phyloP scores from a whole-genome alignment of 1,140 invertebrate genomes.

The Temnothorax curvispinosus region DNA sequence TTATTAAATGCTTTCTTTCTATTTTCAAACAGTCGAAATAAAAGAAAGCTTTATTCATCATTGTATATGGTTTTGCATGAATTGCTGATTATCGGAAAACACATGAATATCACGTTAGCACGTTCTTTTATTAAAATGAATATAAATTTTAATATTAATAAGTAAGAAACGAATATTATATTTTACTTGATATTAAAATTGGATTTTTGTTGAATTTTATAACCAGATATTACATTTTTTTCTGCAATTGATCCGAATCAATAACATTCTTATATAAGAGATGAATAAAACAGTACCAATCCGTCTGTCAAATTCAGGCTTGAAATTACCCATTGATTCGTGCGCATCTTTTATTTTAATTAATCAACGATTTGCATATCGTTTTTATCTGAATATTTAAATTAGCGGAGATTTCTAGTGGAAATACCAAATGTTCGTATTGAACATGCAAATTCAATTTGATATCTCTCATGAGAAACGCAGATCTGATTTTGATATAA shows the following conservation, averaged over 20 bases:
- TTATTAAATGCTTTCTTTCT: neutral
- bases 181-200: slow-evolving; percentile 1
- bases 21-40: neutral
- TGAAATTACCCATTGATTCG: neutral
- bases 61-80: neutral
- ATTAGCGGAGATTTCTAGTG: slow-evolving; percentile 8
- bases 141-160: neutral
- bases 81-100: neutral
- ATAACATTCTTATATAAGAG: neutral
- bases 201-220: neutral
- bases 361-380: slow-evolving; percentile 23
- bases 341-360: slow-evolving; percentile 28
- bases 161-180: neutral
- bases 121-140: neutral
- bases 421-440: slow-evolving; percentile 13
- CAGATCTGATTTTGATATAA: neutral
- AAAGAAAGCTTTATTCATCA: neutral
- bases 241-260: neutral
- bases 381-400: slow-evolving; percentile 45
- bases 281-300: slow-evolving; percentile 11
- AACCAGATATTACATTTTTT: slow-evolving; percentile 8
- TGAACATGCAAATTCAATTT: slow-evolving; percentile 51
- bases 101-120: neutral
- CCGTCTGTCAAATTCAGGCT: neutral
- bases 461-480: neutral